Base-by-base conservation (phyloP, 2,888 invertebrate genomes). In the Noctuana brunneofusca region DNA sequence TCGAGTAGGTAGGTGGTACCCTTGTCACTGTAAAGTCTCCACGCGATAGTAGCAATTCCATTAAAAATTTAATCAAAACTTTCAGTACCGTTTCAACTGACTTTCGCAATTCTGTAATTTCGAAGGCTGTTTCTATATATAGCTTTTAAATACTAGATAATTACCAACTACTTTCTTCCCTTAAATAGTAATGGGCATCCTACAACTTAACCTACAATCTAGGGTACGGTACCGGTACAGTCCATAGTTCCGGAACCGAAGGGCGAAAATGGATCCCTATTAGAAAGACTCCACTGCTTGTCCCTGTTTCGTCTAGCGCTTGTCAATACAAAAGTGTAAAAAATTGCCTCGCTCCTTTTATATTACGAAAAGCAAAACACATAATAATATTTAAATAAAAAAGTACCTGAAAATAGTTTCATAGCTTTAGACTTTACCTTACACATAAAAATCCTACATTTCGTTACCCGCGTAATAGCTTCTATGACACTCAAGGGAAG, bases 21-120 rank as follows among this genome's bases (percentile, higher is more conserved):
- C 43, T 59, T 43, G 27, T 59, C 41, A 43, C 41, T 52, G 27
- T 43, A 16, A 50, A 52, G 30, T 52, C 22, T 52, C 5, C 27
- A 18, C 20, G 43, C 18, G 27, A 38, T 41, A 18, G 41, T 53
- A 53, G 46, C 46, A 52, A 52, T 50, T 59, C 27, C 52, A 59
- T 59, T 59, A 52, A 52, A 41, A 59, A 59, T 59, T 59, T 59
- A 59, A 59, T 59, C 41, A 59, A 58, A 59, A 59, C 52, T 59
- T 41, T 59, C 43, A 41, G 52, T 59, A 43, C 30, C 41, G 20
- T 52, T 52, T n/a, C 22, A 35, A 49, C 30, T 41, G 58, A 59
- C 43, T 43, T 52, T 41, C 58, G 20, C 41, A 20, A 20, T 27
- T 16, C 14, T 43, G 30, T 41, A 9, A 41, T 59, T 59, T 59